Evolutionary conservation across 1,140 invertebrate species (phyloP).

Genomic region (Danaus plexippus): DNA sequence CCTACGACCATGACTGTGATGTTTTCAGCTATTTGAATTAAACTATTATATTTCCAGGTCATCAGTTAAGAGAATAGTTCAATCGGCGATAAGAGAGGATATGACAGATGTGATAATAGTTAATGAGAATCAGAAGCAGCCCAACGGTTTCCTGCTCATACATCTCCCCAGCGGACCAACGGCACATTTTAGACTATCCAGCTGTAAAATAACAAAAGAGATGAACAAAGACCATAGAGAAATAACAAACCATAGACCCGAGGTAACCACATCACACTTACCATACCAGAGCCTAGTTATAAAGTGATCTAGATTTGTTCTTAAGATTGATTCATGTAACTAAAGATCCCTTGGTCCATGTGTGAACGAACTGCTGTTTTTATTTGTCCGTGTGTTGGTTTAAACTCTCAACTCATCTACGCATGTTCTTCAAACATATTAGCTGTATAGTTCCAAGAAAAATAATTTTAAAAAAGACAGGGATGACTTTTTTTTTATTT

Average conservation of each 20-base stretch:
- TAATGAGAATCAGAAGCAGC: conserved; percentile 93
- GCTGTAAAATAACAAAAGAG: conserved; percentile 87
- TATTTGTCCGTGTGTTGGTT: not conserved
- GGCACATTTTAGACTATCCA: conserved; percentile 86
- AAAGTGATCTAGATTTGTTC: no score
- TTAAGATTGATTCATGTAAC: no score
- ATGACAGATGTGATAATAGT: conserved; percentile 94
- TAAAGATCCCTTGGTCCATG: no score
- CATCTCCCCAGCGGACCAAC: conserved; percentile 97
- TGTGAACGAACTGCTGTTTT: no score
- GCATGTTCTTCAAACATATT: not conserved
- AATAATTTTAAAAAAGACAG: no score
- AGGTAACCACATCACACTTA: conserved; percentile 64
- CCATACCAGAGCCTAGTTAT: no score
- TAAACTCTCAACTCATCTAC: not conserved
- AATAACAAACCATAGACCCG: conserved; percentile 89
- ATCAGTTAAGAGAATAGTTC: conserved; percentile 94
- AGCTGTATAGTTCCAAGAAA: no score
- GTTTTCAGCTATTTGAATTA: no score
- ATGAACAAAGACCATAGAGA: conserved; percentile 83
- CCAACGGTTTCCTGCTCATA: conserved; percentile 92
- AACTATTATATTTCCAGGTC: conserved; percentile 68
- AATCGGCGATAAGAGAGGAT: conserved; percentile 81
- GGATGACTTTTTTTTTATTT: no score
- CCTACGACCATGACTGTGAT: no score